phyloP scores from a whole-genome alignment of 2,888 invertebrate genomes.

The Latrodectus elegans region DNA sequence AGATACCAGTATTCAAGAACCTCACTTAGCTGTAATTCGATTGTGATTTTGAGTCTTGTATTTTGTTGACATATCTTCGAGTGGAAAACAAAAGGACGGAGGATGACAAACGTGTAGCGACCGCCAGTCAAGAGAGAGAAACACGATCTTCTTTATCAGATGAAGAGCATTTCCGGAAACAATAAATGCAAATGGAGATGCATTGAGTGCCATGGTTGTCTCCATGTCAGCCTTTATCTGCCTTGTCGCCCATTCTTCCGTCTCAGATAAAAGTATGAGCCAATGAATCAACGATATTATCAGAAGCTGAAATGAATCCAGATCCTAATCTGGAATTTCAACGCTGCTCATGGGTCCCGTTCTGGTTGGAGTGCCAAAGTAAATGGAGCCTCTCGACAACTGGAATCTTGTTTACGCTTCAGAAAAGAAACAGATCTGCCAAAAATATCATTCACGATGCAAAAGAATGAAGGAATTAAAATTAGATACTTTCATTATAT shows the following conservation, averaged over 20 bases:
- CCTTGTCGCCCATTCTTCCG: neutral
- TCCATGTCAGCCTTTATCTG: neutral
- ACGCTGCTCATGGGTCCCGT: too few species aligned
- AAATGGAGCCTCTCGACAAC: too few species aligned
- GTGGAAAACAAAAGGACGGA: neutral
- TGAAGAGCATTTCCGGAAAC: slow-evolving; percentile 24
- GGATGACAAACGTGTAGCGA: neutral
- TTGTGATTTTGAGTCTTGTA: too few species aligned
- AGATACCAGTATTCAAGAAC: too few species aligned
- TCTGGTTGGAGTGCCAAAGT: too few species aligned
- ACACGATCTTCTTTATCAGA: neutral
- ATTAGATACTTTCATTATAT: too few species aligned
- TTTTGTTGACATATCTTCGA: neutral
- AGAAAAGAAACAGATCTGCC: too few species aligned
- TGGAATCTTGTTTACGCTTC: too few species aligned
- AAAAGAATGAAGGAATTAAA: too few species aligned
- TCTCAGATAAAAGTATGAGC: neutral
- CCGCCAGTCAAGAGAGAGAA: neutral
- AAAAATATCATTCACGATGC: too few species aligned
- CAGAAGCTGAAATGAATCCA: neutral
- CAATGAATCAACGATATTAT: neutral
- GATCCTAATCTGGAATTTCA: too few species aligned
- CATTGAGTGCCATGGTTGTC: neutral
- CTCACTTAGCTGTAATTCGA: too few species aligned
- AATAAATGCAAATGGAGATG: slow-evolving; percentile 28